Conservation (phyloP, 2,797 vertebrate species). For the Distichodus sexfasciatus region DNA sequence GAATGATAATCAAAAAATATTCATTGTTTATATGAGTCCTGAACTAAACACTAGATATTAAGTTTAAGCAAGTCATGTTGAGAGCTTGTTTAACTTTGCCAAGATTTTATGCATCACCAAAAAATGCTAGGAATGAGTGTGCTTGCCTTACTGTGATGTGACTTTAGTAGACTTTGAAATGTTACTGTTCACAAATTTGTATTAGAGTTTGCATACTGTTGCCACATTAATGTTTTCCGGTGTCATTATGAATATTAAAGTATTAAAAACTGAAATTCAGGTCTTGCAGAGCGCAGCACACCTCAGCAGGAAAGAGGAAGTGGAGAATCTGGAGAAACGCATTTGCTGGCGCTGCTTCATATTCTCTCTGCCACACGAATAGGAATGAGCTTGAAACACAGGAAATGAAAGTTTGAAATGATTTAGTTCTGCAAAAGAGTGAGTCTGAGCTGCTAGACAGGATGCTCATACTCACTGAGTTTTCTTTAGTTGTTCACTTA, state of each 20-base stretch:
- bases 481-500: neutral
- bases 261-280: neutral
- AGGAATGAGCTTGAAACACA: neutral
- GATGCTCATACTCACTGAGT: neutral
- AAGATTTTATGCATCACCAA: neutral
- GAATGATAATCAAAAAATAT: too few relatives aligned
- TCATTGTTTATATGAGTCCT: too few relatives aligned
- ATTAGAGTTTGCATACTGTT: too few relatives aligned
- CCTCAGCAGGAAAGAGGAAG: constrained; percentile 37
- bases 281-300: neutral
- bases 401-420: constrained; percentile 12
- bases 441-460: neutral
- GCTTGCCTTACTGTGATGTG: constrained; percentile 2
- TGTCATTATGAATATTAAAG: too few relatives aligned
- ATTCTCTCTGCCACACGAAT: neutral
- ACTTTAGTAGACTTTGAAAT: neutral
- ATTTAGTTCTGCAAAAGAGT: neutral
- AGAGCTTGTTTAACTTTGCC: neutral
- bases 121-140: constrained; percentile 9
- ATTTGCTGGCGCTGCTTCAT: constrained; percentile 5
- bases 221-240: too few relatives aligned
- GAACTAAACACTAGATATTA: neutral
- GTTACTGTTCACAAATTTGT: neutral
- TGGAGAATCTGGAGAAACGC: neutral
- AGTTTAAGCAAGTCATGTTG: neutral